phyloP scores from a whole-genome alignment of 2,797 vertebrate genomes.

The Myripristis jacobus region DNA sequence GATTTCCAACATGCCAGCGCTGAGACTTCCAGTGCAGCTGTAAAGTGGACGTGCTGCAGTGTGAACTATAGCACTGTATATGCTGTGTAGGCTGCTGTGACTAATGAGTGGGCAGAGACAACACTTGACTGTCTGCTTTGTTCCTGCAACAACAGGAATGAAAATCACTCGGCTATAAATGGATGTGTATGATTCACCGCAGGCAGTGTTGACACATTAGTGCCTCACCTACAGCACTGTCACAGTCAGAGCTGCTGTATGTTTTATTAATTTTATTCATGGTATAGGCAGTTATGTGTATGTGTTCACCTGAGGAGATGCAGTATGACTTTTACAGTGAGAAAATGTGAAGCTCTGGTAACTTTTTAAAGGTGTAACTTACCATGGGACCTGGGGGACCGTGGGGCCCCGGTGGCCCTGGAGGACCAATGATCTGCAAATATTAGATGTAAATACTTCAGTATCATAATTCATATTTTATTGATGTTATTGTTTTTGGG shows the following conservation, averaged over 20 bases:
- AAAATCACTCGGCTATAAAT: neutral
- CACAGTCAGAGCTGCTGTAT: neutral
- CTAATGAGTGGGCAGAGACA: neutral
- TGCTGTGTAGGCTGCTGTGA: neutral
- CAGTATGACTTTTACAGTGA: neutral
- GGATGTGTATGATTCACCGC: neutral
- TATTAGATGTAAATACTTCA: conserved; percentile 29
- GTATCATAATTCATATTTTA: neutral
- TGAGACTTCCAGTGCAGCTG: neutral
- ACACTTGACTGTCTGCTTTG: neutral
- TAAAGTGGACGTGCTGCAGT: no score
- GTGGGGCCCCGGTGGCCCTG: conserved; percentile 92
- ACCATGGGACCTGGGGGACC: conserved; percentile 98
- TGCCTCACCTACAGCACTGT: neutral
- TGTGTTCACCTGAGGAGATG: neutral
- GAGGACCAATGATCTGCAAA: conserved; percentile 91
- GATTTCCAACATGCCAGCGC: neutral
- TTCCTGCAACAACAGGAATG: neutral
- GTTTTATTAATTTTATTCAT: neutral
- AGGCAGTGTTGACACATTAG: neutral
- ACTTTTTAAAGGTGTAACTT: conserved; percentile 68
- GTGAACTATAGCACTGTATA: no score
- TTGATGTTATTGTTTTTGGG: no score
- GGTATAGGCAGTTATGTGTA: no score
- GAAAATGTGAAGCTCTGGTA: neutral